Conservation (phyloP, 2,797 vertebrate genomes). For the Stomatorhinus walkeri region DNA sequence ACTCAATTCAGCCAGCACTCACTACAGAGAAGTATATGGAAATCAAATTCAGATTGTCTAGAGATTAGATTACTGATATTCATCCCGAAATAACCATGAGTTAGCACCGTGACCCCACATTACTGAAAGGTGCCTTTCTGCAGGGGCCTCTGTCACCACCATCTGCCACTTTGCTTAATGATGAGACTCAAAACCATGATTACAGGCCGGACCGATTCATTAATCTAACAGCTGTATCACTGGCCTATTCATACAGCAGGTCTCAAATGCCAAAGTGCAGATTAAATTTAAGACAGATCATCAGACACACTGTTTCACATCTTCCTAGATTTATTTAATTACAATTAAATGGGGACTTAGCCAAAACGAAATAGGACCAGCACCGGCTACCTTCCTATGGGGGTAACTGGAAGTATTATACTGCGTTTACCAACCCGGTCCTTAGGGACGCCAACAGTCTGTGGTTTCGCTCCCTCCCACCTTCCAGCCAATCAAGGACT, state of each 20-base stretch:
- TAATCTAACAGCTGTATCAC: not conserved
- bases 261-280: not conserved
- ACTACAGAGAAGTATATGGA: not conserved
- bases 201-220: not conserved
- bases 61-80: not conserved
- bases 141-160: not conserved
- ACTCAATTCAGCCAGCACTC: not conserved
- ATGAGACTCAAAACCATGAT: not conserved
- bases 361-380: not conserved
- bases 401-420: not conserved
- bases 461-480: not conserved
- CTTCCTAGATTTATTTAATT: conserved; percentile 3
- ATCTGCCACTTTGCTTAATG: not conserved
- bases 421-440: not conserved
- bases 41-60: not conserved
- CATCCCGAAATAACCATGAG: not conserved
- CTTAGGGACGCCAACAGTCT: not conserved
- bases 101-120: not conserved
- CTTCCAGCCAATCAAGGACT: not conserved
- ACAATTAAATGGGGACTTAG: not conserved
- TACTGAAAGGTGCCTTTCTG: not conserved
- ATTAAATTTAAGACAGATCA: not conserved
- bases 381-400: not conserved
- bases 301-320: not conserved
- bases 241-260: not conserved